phyloP scores from a whole-genome alignment of 2,888 invertebrate genomes.

The Standfussiana lucernea region DNA sequence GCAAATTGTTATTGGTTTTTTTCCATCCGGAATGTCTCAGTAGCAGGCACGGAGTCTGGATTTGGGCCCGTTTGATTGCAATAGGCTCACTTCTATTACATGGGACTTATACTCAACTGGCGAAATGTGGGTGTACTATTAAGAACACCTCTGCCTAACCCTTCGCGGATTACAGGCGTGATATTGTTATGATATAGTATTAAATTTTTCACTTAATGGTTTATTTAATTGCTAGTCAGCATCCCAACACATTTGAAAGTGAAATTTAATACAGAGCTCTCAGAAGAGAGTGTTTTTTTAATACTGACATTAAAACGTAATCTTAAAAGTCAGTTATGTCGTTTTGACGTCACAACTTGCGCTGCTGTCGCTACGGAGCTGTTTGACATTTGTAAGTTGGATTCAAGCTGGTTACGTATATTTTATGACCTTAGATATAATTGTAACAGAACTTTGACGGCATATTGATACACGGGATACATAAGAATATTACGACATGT shows the following conservation, averaged over 20 bases:
- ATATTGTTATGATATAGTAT: background rate
- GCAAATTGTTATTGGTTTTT: too few species aligned
- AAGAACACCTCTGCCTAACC: too few species aligned
- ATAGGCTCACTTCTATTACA: too few species aligned
- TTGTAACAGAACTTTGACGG: too few species aligned
- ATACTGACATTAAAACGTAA: slow-evolving; percentile 11
- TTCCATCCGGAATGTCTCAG: too few species aligned
- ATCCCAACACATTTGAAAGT: background rate
- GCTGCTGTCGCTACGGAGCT: background rate
- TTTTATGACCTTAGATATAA: background rate
- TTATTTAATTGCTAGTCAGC: background rate
- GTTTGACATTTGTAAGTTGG: background rate
- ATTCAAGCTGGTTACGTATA: background rate
- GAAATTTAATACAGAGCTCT: background rate
- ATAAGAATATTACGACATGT: background rate
- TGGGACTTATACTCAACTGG: too few species aligned
- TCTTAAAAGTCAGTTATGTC: slow-evolving; percentile 2
- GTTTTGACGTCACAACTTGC: slow-evolving; percentile 1
- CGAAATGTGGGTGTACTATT: too few species aligned
- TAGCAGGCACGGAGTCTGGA: too few species aligned
- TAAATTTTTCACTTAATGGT: background rate
- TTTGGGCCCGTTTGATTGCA: too few species aligned
- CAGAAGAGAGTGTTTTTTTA: slow-evolving; percentile 12
- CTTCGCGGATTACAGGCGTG: too few species aligned
- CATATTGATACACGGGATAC: background rate